Base-by-base conservation (phyloP, 2,797 vertebrate species). In the Myripristis murdjan region DNA sequence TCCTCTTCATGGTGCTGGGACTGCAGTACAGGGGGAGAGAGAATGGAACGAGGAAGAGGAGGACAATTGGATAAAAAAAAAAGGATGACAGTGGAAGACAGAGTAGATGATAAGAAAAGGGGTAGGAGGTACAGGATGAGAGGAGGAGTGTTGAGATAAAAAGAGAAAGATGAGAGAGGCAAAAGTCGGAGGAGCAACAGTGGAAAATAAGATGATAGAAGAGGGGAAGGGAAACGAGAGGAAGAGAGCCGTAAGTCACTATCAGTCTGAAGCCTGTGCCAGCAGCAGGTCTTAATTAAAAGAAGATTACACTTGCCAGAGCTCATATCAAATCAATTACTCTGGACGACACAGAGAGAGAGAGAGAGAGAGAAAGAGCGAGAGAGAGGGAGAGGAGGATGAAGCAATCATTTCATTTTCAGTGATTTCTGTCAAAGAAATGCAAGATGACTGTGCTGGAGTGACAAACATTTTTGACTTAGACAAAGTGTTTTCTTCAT, bases 1-100 rank as follows among this genome's bases (percentile, higher is more conserved):
- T 99, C 97, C 77, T 98, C 97, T 71, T 99, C 97, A 0, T 98
- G 96, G 81, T 96, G 96, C 87, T 98, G 96, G 68, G 96, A 95
- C 98, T 99, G 92, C 54, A 68, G 75, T 24, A 20, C 8, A 41
- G 20, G 47, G n/a, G 12, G 56, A 15, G 64, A 44, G 22, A 61
- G 12, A 76, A 71, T 47, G 0, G 8, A 60, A 22, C 4, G 24
- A 12, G 24, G 24, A 20, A 70, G 8, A 54, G 4, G 41, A 26
- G 43, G 62, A 23, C 49, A 48, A 64, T 39, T 22, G 6, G 35
- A n/a, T 9, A 4, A 15, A 52, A 41, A 26, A 26, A 52, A 51
- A 56, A 43, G 46, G 14, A 60, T 37, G 71, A 73, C 12, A 7
- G 31, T 26, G 48, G n/a, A n/a, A 43, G 66, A 57, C 31, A 1